Base-by-base conservation (phyloP, 2,113 vertebrate species). In the Daubentonia madagascariensis region DNA sequence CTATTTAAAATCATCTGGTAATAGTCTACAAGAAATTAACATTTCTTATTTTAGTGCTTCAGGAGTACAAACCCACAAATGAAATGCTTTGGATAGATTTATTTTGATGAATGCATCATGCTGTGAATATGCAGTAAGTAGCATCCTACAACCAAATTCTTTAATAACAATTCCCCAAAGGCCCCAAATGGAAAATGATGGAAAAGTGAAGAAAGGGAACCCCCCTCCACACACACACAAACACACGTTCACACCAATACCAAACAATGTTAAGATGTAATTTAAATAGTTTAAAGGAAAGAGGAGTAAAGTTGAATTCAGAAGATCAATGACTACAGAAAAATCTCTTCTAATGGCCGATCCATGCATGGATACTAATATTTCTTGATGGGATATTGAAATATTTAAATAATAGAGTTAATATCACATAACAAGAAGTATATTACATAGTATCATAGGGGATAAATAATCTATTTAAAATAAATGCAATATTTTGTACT, bases 1-100 rank as follows among this genome's bases (percentile, higher is more conserved):
- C 94, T 94, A 97, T 88, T 96, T 97, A 75, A 90, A 98, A 97
- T 91, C 94, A 97, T 88, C 89, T 96, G 78, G 57, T 96, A 94
- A 88, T 92, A 76, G 90, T 81, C 96, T 85, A 45, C 54, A 54
- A 94, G 79, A 94, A 97, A 98, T 97, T 96, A 97, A 91, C 97
- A 96, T 96, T 97, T 97, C 94, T 96, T 95, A 88, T 95, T 98
- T 98, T 85, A 92, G 94, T 92, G 70, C 50, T 95, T 85, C 75
- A 88, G 90, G 92, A 96, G 81, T 89, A 96, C 84, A 76, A 93
- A 90, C 92, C 59, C 43, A 90, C 92, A 85, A 59, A 90, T 54
- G 63, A 89, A 94, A 72, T 20, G 70, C 59, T 85, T 43, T 50
- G 79, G 67, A 10, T 68, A 76, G 90, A 87, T 68, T 61, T 96